phyloP scores from a whole-genome alignment of 2,113 vertebrate genomes.

The Chaetodon auriga region DNA sequence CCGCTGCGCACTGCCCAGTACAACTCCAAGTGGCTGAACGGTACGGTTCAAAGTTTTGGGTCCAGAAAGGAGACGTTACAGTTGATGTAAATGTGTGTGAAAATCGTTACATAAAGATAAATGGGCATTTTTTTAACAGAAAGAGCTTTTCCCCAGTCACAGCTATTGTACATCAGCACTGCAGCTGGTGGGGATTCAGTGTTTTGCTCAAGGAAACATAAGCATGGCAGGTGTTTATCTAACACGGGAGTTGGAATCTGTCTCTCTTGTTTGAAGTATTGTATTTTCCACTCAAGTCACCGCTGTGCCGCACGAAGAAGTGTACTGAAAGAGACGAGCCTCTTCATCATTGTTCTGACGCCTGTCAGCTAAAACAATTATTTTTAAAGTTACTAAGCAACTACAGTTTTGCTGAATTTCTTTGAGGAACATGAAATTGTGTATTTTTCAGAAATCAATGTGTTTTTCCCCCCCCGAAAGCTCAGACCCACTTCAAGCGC shows the following conservation, averaged over 20 bases:
- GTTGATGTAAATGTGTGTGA: slow-evolving; percentile 16
- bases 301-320: neutral
- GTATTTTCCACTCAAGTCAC: slow-evolving; percentile 28
- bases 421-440: slow-evolving; percentile 42
- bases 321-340: neutral
- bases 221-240: slow-evolving; percentile 39
- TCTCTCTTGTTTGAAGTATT: slow-evolving; percentile 33
- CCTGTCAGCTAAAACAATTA: slow-evolving; percentile 11
- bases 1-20: slow-evolving; percentile 97
- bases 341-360: slow-evolving; percentile 12
- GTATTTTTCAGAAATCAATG: slow-evolving; percentile 66
- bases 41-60: slow-evolving; percentile 75
- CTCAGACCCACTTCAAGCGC: slow-evolving; percentile 40
- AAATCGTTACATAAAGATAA: slow-evolving; percentile 8
- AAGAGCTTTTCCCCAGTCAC: neutral
- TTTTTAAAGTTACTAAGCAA: slow-evolving; percentile 32
- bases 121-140: neutral
- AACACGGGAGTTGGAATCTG: slow-evolving; percentile 18
- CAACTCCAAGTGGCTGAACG: slow-evolving; percentile 99
- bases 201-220: slow-evolving; percentile 22
- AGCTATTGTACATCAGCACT: slow-evolving; percentile 18
- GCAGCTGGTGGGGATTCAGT: slow-evolving; percentile 23
- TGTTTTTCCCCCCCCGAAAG: slow-evolving; percentile 30
- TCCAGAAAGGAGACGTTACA: neutral
- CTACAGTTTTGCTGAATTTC: slow-evolving; percentile 33